A percentile compares a stretch with the other conserved stretches of the same genome.
phyloP scores from a whole-genome alignment of 2,797 vertebrate genomes.

The Smutsia gigantea region DNA sequence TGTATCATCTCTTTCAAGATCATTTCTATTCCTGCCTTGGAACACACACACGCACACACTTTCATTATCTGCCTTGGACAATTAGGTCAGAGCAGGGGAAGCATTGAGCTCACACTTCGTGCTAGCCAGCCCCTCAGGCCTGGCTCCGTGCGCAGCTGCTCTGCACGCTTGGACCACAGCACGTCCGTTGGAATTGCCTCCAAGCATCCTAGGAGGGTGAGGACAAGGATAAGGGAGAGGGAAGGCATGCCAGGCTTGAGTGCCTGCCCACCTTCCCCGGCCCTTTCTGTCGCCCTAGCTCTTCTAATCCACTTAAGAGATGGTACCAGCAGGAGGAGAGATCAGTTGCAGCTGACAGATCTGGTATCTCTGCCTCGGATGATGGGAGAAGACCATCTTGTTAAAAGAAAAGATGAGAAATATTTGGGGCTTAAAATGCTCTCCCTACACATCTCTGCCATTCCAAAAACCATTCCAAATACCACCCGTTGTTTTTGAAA shows the following conservation, averaged over 20 bases:
- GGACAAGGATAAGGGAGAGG: not conserved
- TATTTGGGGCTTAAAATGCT: not conserved
- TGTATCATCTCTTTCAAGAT: not conserved
- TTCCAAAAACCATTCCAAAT: not conserved
- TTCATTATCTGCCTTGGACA: not conserved
- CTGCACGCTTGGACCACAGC: not conserved
- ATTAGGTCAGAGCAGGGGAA: not conserved
- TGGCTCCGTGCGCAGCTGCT: too few species aligned
- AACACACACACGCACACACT: not conserved
- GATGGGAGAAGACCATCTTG: not conserved
- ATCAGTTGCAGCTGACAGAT: accelerated
- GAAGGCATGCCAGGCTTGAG: accelerated
- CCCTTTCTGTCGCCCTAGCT: not conserved
- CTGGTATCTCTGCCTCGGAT: not conserved
- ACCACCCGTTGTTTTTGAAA: not conserved
- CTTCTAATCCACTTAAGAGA: not conserved
- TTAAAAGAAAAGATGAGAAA: not conserved
- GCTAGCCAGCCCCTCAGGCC: too few species aligned
- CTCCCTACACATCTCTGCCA: not conserved
- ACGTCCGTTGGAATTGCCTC: not conserved
- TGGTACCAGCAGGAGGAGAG: not conserved
- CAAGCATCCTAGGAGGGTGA: not conserved
- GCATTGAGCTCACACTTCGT: accelerated
- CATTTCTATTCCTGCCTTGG: not conserved
- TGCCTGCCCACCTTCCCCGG: too few species aligned